A percentile compares a stretch with the other conserved stretches of the same genome.
phyloP scores from a whole-genome alignment of 2,797 vertebrate genomes.

The Gadopsis bispinosus region DNA sequence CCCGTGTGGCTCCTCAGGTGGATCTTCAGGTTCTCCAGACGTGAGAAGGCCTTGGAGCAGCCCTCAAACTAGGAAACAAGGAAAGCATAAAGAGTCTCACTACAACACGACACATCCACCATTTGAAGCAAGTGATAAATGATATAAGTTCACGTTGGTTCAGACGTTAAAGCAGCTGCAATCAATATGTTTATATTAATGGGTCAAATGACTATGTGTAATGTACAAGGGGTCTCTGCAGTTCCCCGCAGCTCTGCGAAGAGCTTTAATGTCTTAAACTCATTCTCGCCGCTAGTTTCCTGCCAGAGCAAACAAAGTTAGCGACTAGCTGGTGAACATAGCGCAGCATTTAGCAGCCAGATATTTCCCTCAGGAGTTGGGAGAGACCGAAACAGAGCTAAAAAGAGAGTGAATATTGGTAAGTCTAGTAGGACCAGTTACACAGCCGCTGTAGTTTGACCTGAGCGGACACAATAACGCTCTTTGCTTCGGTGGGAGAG shows the following conservation, averaged over 20 bases:
- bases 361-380: slow-evolving; percentile 5
- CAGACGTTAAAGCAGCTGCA: not conserved
- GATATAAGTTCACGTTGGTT: not conserved
- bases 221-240: too few species aligned
- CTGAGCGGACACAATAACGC: too few species aligned
- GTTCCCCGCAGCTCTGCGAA: not conserved
- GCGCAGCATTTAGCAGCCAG: slow-evolving; percentile 3
- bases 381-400: not conserved
- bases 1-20: slow-evolving; percentile 84
- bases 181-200: not conserved
- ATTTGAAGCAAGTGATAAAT: not conserved
- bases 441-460: too few species aligned
- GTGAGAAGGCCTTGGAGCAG: slow-evolving; percentile 83
- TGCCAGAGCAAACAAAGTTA: too few species aligned
- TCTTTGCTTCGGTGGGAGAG: too few species aligned
- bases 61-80: slow-evolving; percentile 77
- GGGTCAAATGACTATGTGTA: too few species aligned
- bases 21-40: slow-evolving; percentile 86
- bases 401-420: not conserved
- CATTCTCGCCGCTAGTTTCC: too few species aligned
- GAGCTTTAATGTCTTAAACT: not conserved
- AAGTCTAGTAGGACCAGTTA: too few species aligned
- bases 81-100: not conserved
- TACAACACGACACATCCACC: not conserved
- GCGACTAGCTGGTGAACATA: not conserved